phyloP scores from a whole-genome alignment of 2,113 vertebrate genomes.

The Hypomesus transpacificus region DNA sequence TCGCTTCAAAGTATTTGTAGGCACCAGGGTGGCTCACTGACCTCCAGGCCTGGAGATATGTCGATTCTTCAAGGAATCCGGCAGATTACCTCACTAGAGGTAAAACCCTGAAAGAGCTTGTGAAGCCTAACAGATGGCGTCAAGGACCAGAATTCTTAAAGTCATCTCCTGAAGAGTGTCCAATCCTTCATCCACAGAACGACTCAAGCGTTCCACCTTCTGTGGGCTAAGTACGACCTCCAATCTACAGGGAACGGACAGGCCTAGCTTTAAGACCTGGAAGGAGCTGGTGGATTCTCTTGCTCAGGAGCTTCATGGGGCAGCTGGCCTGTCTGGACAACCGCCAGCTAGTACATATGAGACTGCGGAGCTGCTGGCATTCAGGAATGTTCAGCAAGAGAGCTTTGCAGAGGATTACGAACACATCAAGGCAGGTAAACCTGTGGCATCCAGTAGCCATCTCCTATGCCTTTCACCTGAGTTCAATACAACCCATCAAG shows the following conservation, averaged over 20 bases:
- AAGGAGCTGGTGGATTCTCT: conserved; percentile 1
- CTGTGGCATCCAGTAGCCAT: conserved; percentile 3
- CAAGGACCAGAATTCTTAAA: neutral
- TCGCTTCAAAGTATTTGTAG: conserved; percentile 8
- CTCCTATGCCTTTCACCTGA: conserved; percentile 5
- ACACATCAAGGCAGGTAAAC: conserved; percentile 3
- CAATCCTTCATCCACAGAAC: neutral
- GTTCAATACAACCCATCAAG: neutral
- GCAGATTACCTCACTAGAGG: neutral
- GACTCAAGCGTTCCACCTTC: neutral
- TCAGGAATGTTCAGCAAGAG: conserved; percentile 4
- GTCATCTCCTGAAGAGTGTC: neutral
- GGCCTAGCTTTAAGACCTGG: neutral
- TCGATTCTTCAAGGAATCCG: neutral
- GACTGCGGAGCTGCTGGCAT: neutral
- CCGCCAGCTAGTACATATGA: conserved; percentile 3
- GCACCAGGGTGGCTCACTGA: neutral
- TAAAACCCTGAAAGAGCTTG: neutral
- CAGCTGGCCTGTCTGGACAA: neutral
- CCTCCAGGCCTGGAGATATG: neutral
- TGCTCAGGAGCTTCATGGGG: neutral
- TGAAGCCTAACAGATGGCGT: neutral
- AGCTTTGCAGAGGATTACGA: conserved; percentile 7
- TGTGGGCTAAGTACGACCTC: neutral
- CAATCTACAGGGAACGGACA: neutral